Evolutionary conservation across 2,797 vertebrate genomes (phyloP).

Genomic region (Ptychadena robeensis): DNA sequence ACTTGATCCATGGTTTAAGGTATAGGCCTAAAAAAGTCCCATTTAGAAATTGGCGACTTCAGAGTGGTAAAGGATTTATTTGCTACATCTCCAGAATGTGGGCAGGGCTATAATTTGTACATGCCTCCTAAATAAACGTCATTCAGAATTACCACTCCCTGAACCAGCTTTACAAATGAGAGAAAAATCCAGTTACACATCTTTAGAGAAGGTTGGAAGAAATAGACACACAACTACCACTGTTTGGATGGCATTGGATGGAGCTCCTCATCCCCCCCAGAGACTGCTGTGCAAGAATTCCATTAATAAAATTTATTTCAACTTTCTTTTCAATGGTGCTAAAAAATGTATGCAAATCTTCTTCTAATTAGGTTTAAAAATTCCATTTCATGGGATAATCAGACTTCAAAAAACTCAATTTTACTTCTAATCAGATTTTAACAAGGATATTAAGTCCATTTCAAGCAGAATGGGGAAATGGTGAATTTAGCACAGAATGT

Average conservation of each 20-base stretch:
- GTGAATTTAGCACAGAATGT: slow-evolving; percentile 82
- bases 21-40: no score
- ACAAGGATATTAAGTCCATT: slow-evolving; percentile 83
- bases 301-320: slow-evolving; percentile 85
- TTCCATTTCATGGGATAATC: slow-evolving; percentile 87
- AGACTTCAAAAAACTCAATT: slow-evolving; percentile 85
- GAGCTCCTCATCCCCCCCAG: slow-evolving; percentile 60
- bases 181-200: background rate
- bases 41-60: no score
- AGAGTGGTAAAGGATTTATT: no score
- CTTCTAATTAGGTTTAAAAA: slow-evolving; percentile 85
- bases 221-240: background rate
- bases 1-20: no score
- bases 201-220: background rate
- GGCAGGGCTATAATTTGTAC: no score
- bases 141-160: no score
- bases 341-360: slow-evolving; percentile 86
- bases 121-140: no score
- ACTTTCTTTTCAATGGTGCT: slow-evolving; percentile 77
- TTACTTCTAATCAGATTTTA: slow-evolving; percentile 86
- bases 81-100: no score
- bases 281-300: slow-evolving; percentile 74
- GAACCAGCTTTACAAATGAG: background rate
- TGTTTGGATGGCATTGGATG: background rate
- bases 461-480: slow-evolving; percentile 75